Evolutionary conservation across 92 coral and sea anemone genomes (phyloP), one percentile per base, ranked within the genome.

Genomic region (Palythoa grandiflora): DNA sequence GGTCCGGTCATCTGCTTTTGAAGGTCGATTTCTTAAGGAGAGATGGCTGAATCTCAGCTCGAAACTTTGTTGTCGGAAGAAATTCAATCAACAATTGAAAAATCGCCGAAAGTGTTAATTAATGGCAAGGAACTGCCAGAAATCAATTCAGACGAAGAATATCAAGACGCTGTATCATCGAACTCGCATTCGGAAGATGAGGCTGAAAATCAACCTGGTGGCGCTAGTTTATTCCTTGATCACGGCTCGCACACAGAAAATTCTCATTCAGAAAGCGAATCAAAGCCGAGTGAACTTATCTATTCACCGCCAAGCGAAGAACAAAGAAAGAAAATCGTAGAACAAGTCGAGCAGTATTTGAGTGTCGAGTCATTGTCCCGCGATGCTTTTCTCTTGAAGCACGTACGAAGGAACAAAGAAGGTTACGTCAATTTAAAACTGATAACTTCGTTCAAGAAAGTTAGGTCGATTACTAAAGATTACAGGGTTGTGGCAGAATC

Each of bases 331-430:
- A 97, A 91, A 87, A 97, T 97, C 28, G 89, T 89, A 9, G 61
- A 89, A 13, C 99, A 97, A 80, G 99, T 97, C n/a, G 99, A 97
- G 96, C 85, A 91, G 80, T 97, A 97, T 88, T 81, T 97, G 88
- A 90, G 99, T 89, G 96, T 95, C 71, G 98, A 95, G 48, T 95
- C 96, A 61, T 84, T 97, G 81, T 92, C 97, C 5, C 94, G 94
- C 68, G 99, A 97, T 89, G 99, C 99, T 48, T 97, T 97, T 60
- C 92, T 97, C 5, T 91, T 97, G 79, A 97, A 97, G 78, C 99
- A 97, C 85, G 99, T 97, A 36, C 97, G 99, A 21, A 97, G 99
- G 6, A 96, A 97, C 91, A 97, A 95, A 84, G 99, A 97, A 60
- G 99, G 99, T 5, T 97, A 85, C 87, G 99, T 97, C 21, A 97